Base-by-base conservation (phyloP, 2,797 vertebrate species). In the Prionace glauca region DNA sequence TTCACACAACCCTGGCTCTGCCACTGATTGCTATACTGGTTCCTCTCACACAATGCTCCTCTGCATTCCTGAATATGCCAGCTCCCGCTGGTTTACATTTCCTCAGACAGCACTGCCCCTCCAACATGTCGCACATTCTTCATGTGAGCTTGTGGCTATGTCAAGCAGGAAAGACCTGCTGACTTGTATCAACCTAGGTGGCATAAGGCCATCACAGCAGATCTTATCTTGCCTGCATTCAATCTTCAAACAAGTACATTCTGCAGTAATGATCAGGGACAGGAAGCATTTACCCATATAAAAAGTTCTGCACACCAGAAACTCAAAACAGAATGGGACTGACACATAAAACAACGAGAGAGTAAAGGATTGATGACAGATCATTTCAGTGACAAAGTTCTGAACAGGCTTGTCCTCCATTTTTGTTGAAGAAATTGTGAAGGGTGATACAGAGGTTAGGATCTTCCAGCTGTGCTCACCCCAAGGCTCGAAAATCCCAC, bases 281-380 rank as follows among this genome's bases (percentile, higher is more conserved):
- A 32, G 29, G 72, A 74, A 74, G 9, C 29, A 74, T 32, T 69
- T 56, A 56, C 50, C 50, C 50, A 56, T 56, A 56, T 56, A 56
- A 56, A 56, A 56, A 56, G 50, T 0, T 56, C 50, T 56, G 50
- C 50, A 56, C 50, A 56, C 50, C 50, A 56, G 50, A 56, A 56
- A 3, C 50, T 56, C 50, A 56, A 56, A 41, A 56, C 98, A 99
- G 99, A 97, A 99, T 99, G 99, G 99, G 99, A 96, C 96, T 99
- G 98, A 99, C 99, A 96, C 99, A 98, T 97, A 99, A 99, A 98
- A 99, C 99, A 77, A 99, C 98, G 97, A 99, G 99, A 98, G 99
- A 99, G 97, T 99, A 99, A 96, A 97, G 96, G 95, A 96, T 9
- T 90, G 95, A 96, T 96, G 74, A 96, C 96, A 9, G 92, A 94